Conservation (phyloP, 2,797 vertebrate genomes). For the Chaetophractus vellerosus region DNA sequence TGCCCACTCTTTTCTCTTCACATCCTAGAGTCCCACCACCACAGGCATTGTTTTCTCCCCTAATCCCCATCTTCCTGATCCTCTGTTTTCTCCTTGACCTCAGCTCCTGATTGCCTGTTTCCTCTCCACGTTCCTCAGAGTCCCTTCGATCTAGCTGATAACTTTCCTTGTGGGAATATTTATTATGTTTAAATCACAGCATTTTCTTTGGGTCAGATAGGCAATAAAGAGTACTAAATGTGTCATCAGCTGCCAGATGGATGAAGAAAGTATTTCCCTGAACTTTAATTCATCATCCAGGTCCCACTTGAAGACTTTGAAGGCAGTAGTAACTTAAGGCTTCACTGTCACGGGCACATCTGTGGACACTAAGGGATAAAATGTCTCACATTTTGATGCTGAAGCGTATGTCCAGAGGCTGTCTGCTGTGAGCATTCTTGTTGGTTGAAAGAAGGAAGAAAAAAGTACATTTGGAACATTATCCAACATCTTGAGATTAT, state of each 20-base stretch:
- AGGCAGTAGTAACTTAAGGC: conserved; percentile 31
- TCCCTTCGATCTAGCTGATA: conserved; percentile 51
- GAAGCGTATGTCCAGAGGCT: conserved; percentile 39
- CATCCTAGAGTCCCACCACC: neutral
- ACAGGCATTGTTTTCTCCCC: neutral
- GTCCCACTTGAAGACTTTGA: conserved; percentile 63
- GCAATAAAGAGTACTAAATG: conserved; percentile 82
- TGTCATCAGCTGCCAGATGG: conserved; percentile 81
- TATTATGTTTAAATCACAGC: conserved; percentile 77
- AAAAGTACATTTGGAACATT: conserved; percentile 71
- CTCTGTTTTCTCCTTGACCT: conserved; percentile 55
- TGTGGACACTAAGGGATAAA: conserved; percentile 50
- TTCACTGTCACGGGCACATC: conserved; percentile 49
- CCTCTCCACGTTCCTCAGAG: neutral
- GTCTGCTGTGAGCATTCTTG: conserved; percentile 63
- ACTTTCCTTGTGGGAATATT: conserved; percentile 64
- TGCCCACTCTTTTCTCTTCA: neutral
- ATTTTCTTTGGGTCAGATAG: conserved; percentile 75
- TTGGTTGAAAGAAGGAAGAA: conserved; percentile 72
- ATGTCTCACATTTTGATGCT: conserved; percentile 8
- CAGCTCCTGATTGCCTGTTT: neutral
- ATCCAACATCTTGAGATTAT: conserved; percentile 82
- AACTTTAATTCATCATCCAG: conserved; percentile 82
- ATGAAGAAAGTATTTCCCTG: conserved; percentile 80
- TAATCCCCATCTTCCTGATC: conserved; percentile 44